Base-by-base conservation (phyloP, 1,140 invertebrate genomes). In the Euura saliciscinereae region DNA sequence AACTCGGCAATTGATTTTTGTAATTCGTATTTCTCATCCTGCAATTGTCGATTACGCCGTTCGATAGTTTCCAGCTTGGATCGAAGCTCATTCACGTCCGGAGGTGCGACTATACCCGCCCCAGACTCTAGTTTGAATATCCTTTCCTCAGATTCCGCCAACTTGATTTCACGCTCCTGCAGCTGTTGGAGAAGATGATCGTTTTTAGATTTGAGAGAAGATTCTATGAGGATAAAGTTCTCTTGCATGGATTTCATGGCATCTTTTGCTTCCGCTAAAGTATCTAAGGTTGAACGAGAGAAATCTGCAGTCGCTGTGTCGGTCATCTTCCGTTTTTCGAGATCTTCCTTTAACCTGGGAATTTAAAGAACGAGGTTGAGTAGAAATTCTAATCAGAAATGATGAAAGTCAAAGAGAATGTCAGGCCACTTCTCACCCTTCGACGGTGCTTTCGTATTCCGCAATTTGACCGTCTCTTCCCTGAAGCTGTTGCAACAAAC, bases 221-320 rank as follows among this genome's bases (percentile, higher is more conserved):
- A 79, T 71, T 92, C 91, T 11, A 88, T 86, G 4, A 88, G 76
- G 66, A 88, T 79, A 76, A 91, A 91, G 78, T 90, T 89, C 75
- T 90, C 85, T 74, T 92, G 91, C 87, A 91, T 89, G 7, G 87
- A 83, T 80, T 88, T 88, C 88, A 91, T 90, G 64, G 89, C 88
- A 69, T 89, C 87, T 75, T 90, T 89, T 1, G 89, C 90, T 64
- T 90, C 89, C 28, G 88, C 83, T 68, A 91, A 80, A 65, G 86
- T 85, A 69, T 90, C 88, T 75, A 90, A 82, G 44, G 86, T 88
- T 45, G 83, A 83, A 43, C 82, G 84, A 66, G 84, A 85, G 45
- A 82, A 81, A 74, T 83, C 81, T 0, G 75, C 80, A 70, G 72
- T 84, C 44, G 79, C 76, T 2, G 74, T 74, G 78, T 84, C 82